phyloP scores from a whole-genome alignment of 2,888 invertebrate species.

The Salticus scenicus region DNA sequence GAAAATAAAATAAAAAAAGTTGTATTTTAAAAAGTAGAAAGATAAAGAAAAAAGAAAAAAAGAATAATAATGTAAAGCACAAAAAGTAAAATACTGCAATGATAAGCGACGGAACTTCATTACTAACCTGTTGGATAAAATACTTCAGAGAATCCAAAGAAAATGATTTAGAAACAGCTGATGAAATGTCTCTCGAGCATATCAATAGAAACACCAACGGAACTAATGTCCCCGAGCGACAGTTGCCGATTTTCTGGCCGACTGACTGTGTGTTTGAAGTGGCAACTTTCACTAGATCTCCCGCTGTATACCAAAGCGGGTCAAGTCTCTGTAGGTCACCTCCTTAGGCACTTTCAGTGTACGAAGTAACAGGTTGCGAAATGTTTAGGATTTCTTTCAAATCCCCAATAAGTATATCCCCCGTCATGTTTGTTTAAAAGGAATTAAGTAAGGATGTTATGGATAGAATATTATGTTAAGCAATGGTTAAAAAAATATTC shows the following conservation, averaged over 20 bases:
- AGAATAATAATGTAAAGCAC: too few relatives aligned
- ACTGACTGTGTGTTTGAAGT: neutral
- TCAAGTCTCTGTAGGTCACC: conserved; percentile 10
- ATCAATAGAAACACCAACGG: neutral
- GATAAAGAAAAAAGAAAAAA: too few relatives aligned
- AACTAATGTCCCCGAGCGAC: conserved; percentile 4
- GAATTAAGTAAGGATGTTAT: neutral
- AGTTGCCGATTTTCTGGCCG: conserved; percentile 17
- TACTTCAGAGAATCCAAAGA: neutral
- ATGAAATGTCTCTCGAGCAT: neutral
- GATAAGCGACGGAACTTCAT: too few relatives aligned
- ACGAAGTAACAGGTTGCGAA: conserved; percentile 5
- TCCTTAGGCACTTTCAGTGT: neutral
- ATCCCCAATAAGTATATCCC: neutral
- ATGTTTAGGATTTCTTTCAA: neutral
- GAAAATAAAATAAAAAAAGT: too few relatives aligned
- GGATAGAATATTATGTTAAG: too few relatives aligned
- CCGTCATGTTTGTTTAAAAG: neutral
- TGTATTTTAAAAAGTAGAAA: too few relatives aligned
- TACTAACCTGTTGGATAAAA: neutral
- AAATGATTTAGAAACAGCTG: neutral
- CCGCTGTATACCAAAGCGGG: neutral
- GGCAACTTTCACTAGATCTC: conserved; percentile 12
- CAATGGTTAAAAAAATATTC: too few relatives aligned
- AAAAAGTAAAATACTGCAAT: too few relatives aligned